phyloP scores from a whole-genome alignment of 2,797 vertebrate genomes.

The Etheostoma nigrum region DNA sequence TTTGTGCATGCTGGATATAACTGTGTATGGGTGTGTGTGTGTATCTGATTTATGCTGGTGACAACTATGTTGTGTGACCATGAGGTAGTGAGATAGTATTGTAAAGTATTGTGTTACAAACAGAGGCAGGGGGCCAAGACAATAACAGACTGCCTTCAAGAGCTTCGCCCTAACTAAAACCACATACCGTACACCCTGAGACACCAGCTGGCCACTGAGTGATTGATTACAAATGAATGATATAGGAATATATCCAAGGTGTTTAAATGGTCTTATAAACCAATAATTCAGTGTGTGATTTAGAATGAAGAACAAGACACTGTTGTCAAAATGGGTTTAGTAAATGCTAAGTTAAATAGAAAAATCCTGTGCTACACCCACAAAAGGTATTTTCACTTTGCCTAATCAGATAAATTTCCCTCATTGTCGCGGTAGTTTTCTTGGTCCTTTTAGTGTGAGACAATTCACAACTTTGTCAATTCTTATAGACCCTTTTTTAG shows the following conservation, averaged over 20 bases:
- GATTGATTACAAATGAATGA: constrained; percentile 11
- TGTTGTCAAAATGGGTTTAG: background rate
- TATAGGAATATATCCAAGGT: background rate
- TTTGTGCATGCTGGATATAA: constrained; percentile 11
- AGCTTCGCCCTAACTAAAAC: constrained; percentile 15
- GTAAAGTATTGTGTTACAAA: constrained; percentile 67
- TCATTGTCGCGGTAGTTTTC: too few relatives aligned
- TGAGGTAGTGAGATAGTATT: constrained; percentile 54
- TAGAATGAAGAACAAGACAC: background rate
- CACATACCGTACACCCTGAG: constrained; percentile 4
- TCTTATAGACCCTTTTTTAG: too few relatives aligned
- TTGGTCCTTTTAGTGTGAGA: too few relatives aligned
- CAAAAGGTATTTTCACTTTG: too few relatives aligned
- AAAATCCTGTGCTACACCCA: too few relatives aligned
- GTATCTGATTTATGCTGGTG: constrained; percentile 40
- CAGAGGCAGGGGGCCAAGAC: constrained; percentile 40
- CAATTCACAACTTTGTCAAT: too few relatives aligned
- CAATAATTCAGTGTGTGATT: background rate
- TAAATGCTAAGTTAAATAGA: too few relatives aligned
- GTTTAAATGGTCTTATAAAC: background rate
- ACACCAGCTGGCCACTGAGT: constrained; percentile 10
- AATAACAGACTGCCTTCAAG: constrained; percentile 27
- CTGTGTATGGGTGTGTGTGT: constrained; percentile 14
- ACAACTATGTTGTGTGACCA: constrained; percentile 63
- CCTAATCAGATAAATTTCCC: too few relatives aligned